These are phyloP conservation scores for Sarcophaga caerulescens DNA, from an alignment of 2,888 invertebrate species.

Conservation along the genomic window DNA sequence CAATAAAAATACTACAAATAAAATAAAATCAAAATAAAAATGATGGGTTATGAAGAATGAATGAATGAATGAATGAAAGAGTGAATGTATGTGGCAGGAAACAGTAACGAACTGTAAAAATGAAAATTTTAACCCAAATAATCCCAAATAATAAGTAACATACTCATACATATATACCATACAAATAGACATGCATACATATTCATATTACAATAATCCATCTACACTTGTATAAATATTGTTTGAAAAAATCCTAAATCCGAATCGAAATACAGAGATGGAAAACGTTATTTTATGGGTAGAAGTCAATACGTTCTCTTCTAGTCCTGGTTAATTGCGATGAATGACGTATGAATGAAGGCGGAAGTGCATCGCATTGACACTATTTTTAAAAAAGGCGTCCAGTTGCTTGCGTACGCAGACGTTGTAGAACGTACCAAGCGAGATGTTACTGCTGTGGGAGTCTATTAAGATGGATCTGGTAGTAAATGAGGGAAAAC, in stretches of 20 bases:
- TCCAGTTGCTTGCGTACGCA: too few species aligned
- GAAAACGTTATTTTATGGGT: background rate
- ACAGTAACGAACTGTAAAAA: conserved; percentile 64
- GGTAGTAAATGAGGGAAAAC: too few species aligned
- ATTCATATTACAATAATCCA: background rate
- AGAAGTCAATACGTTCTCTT: too few species aligned
- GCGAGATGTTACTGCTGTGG: too few species aligned
- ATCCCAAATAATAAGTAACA: conserved; percentile 62
- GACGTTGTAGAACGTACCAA: too few species aligned
- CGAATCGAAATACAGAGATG: background rate
- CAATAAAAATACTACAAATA: conserved; percentile 49
- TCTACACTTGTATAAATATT: conserved; percentile 4
- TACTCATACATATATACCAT: conserved; percentile 47
- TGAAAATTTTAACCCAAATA: conserved; percentile 61
- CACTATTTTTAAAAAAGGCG: too few species aligned
- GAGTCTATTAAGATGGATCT: too few species aligned
- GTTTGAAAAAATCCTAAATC: background rate
- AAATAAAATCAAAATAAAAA: conserved; percentile 23
- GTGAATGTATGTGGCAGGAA: conserved; percentile 42
- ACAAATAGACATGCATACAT: background rate
- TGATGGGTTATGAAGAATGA: background rate
- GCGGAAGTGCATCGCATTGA: too few species aligned
- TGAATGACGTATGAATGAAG: too few species aligned
- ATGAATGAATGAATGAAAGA: background rate
- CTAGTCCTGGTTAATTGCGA: too few species aligned